Percentiles rank a stretch among this genome's conserved stretches.
phyloP scores from a whole-genome alignment of 2,113 vertebrate genomes.

The Tautogolabrus adspersus region DNA sequence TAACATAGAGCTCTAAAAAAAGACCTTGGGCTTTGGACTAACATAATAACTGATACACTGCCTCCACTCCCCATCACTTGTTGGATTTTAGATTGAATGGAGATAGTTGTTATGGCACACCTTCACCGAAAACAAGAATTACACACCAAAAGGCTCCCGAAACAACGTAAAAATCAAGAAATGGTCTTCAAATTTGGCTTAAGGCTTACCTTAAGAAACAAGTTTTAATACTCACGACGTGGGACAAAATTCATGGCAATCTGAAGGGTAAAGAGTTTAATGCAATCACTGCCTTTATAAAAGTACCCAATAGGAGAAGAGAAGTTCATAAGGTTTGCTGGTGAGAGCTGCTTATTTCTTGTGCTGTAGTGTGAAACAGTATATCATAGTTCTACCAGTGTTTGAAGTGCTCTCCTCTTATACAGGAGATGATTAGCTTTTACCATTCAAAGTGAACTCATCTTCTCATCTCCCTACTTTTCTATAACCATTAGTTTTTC shows the following conservation, averaged over 20 bases:
- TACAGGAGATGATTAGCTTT: constrained; percentile 57
- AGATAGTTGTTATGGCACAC: too few species aligned
- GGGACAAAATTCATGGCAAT: neutral
- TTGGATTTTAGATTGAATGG: too few species aligned
- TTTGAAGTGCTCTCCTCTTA: constrained; percentile 1
- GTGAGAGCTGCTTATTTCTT: neutral
- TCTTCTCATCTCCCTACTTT: constrained; percentile 32
- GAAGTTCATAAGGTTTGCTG: constrained; percentile 21
- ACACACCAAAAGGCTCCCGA: too few species aligned
- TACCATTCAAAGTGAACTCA: constrained; percentile 50
- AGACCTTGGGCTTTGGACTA: too few species aligned
- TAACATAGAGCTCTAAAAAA: too few species aligned
- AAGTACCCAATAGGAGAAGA: neutral
- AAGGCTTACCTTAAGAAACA: too few species aligned
- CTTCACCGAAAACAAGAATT: too few species aligned
- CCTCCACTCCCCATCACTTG: too few species aligned
- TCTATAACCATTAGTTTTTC: constrained; percentile 49
- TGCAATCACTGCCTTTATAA: neutral
- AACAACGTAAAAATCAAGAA: too few species aligned
- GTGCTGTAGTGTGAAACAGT: neutral
- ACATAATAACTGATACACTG: too few species aligned
- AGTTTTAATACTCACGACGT: neutral
- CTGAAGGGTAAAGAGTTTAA: constrained; percentile 7
- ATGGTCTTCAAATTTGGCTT: too few species aligned
- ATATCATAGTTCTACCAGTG: neutral